These are phyloP conservation scores for Lepidurus arcticus DNA, from an alignment of 1,140 invertebrate genomes.

Conservation along the genomic window DNA sequence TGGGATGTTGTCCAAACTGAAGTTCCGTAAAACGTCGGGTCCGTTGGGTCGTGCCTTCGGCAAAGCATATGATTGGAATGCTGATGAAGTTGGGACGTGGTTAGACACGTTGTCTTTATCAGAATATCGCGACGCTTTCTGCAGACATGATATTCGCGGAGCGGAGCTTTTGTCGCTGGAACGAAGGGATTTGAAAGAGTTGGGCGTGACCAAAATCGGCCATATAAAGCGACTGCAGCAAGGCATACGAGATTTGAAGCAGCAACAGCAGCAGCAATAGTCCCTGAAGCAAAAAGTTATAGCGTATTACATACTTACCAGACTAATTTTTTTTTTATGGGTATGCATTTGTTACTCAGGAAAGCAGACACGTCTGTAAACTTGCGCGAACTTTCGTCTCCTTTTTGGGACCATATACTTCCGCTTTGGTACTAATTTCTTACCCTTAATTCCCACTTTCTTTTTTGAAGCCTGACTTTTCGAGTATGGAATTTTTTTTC, in stretches of 20 bases:
- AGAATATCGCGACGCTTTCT: slow-evolving; percentile 74
- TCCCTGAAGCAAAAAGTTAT: not conserved
- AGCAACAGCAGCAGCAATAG: slow-evolving; percentile 20
- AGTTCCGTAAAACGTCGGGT: not conserved
- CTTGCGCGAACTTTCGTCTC: not conserved
- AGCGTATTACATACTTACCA: not conserved
- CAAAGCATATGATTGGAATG: slow-evolving; percentile 45
- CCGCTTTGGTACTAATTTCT: not conserved
- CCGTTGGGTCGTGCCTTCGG: not conserved
- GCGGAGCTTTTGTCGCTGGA: slow-evolving; percentile 79
- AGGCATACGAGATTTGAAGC: slow-evolving; percentile 76
- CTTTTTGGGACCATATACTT: slow-evolving; percentile 1
- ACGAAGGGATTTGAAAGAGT: slow-evolving; percentile 75
- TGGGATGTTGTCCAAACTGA: not conserved
- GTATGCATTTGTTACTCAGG: slow-evolving; percentile 21
- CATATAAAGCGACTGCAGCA: slow-evolving; percentile 90
- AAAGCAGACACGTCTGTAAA: not conserved
- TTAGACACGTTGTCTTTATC: slow-evolving; percentile 76
- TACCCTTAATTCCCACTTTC: not conserved
- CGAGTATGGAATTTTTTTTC: no score
- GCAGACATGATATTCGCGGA: slow-evolving; percentile 84
- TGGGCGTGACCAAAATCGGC: slow-evolving; percentile 85
- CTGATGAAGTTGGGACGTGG: slow-evolving; percentile 64
- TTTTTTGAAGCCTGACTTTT: no score
- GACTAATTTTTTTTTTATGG: not conserved